Base-by-base conservation (phyloP, 2,888 invertebrate species). In the Drosophila vallismaia region DNA sequence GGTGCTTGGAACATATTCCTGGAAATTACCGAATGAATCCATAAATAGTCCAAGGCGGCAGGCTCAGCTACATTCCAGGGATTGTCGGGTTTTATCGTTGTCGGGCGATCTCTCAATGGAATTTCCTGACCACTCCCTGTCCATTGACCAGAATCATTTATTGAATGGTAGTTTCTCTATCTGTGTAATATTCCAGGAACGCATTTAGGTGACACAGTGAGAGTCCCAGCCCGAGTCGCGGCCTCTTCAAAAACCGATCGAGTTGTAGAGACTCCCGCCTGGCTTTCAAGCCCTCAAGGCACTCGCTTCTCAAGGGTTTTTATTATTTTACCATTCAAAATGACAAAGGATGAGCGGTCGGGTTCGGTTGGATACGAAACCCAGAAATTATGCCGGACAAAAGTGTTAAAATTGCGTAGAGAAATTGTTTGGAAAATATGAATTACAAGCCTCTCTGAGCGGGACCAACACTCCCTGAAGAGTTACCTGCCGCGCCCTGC, bases 401-500 rank as follows among this genome's bases (percentile, higher is more conserved):
- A 84, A 84, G 88, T 85, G 88, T 88, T 85, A 87, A 85, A 68
- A 66, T 78, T 81, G 64, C 69, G 76, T 88, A 74, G 66, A 74
- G 68, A 74, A 76, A 78, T 84, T 81, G 88, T 85, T 85, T 88
- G 44, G 86, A 53, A 88, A 85, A 88, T 85, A 85, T 88, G 84
- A 85, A 85, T 85, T 85, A 73, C 88, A 81, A 78, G 88, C 70
- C 75, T 33, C 44, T 62, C 45, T 19, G 14, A 50, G 38, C 56
- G 49, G 33, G 38, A 10, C 45, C 46, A 12, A 33, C 12, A 46
- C 64, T 42, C 31, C 49, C 73, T 7, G 73, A 70, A 72, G 64
- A 72, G 69, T 70, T 64, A 70, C 69, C 69, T 64, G 69, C 73
- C 45, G 69, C 64, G 69, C 54, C 19, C 69, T 50, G 66, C 73